Conservation (phyloP, 2,888 invertebrate genomes). For the Agrochola litura region DNA sequence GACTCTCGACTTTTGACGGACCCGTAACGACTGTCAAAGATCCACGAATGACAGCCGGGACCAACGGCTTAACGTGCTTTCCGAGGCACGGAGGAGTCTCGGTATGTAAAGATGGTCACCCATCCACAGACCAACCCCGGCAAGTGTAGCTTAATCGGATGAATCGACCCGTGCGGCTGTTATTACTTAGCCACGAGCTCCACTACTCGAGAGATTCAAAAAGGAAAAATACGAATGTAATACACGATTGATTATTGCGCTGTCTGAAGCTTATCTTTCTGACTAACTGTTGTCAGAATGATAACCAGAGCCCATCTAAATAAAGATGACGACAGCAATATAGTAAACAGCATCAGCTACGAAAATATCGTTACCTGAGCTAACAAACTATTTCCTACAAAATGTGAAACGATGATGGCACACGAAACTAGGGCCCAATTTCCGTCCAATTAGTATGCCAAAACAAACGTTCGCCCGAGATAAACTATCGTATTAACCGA, state of each 20-base stretch:
- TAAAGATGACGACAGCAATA: conserved; percentile 5
- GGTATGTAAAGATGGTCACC: no score
- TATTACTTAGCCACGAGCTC: no score
- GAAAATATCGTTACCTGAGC: conserved; percentile 45
- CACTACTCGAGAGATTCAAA: background rate
- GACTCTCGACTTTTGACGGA: no score
- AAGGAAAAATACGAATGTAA: background rate
- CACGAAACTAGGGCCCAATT: conserved; percentile 54
- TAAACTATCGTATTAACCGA: conserved; percentile 59
- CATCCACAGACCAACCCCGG: no score
- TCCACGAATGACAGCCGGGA: no score
- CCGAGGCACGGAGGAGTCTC: no score
- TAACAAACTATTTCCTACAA: conserved; percentile 50
- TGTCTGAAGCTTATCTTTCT: background rate
- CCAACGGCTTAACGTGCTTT: no score
- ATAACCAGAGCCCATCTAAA: background rate
- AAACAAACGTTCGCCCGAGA: conserved; percentile 60
- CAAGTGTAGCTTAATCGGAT: no score
- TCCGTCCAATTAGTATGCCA: conserved; percentile 60
- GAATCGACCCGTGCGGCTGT: no score
- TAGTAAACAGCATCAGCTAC: conserved; percentile 1
- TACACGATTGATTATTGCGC: background rate
- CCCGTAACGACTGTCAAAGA: no score
- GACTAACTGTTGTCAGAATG: background rate
- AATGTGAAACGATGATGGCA: conserved; percentile 49